These are phyloP conservation scores for Neolamprologus sp. DNA, from an alignment of 2,113 vertebrate species.

Conservation along the genomic window DNA sequence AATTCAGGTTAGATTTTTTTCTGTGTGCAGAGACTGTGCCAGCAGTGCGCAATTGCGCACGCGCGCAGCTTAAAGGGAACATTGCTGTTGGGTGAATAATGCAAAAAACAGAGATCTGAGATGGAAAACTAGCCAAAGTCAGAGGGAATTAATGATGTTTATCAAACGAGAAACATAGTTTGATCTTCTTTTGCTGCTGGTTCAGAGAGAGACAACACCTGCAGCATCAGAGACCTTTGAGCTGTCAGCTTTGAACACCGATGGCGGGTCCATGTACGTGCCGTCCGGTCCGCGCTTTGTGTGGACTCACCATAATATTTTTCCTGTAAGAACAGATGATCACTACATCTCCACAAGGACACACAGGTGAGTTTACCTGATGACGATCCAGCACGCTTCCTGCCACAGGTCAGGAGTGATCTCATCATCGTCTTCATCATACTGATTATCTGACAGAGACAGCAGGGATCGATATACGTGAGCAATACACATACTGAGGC, in stretches of 20 bases:
- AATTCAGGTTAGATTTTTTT: not conserved
- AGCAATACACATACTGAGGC: not conserved
- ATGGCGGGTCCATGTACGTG: not conserved
- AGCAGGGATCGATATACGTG: not conserved
- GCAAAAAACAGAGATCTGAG: not conserved
- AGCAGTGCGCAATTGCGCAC: not conserved
- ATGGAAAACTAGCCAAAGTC: not conserved
- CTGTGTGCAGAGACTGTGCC: not conserved
- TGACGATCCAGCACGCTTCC: slow-evolving; percentile 98
- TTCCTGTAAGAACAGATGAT: not conserved
- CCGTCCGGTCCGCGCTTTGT: not conserved
- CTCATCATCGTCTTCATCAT: slow-evolving; percentile 97
- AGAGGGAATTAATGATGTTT: not conserved
- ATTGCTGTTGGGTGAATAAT: not conserved
- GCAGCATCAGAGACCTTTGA: not conserved
- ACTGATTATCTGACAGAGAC: slow-evolving; percentile 83
- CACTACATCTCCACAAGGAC: not conserved
- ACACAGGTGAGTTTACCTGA: slow-evolving; percentile 75
- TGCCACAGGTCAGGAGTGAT: slow-evolving; percentile 98
- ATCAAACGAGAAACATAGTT: not conserved
- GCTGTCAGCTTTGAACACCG: not conserved
- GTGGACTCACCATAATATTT: not conserved
- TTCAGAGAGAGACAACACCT: not conserved
- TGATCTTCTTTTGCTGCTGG: not conserved
- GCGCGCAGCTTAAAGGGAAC: not conserved